Percentiles rank a stretch among this genome's conserved stretches.
Evolutionary conservation across 2,113 vertebrate species (phyloP).

Genomic region (Pampusana beccarii): DNA sequence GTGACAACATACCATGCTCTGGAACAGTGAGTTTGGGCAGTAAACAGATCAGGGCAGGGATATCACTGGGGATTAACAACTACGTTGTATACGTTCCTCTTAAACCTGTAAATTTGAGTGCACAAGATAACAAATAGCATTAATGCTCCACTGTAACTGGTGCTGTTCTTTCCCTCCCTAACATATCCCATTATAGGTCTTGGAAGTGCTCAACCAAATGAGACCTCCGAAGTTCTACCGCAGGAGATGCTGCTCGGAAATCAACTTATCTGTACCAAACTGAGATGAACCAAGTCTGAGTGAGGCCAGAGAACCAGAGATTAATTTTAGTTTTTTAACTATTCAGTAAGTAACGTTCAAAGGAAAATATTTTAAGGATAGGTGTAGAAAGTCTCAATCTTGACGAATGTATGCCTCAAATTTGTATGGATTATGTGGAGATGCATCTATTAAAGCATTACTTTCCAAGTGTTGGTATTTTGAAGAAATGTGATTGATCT

Average conservation of each 20-base stretch:
- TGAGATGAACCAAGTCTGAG: not conserved
- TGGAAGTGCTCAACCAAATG: not conserved
- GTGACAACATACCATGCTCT: not conserved
- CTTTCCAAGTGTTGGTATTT: not conserved
- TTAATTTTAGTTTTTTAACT: not conserved
- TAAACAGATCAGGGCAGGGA: not conserved
- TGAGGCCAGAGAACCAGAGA: not conserved
- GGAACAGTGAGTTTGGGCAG: not conserved
- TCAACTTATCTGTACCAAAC: not conserved
- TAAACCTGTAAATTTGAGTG: not conserved
- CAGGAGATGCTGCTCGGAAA: not conserved
- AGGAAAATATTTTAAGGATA: not conserved
- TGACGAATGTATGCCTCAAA: not conserved
- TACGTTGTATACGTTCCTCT: not conserved
- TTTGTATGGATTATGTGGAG: not conserved
- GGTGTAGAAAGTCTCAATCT: not conserved
- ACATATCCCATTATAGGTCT: not conserved
- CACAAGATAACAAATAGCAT: not conserved
- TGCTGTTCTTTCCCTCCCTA: not conserved
- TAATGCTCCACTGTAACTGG: not conserved
- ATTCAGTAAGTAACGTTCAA: not conserved
- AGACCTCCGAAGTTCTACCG: not conserved
- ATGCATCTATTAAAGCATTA: not conserved
- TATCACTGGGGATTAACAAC: not conserved
- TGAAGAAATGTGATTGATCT: not conserved